Percentiles rank a stretch among this genome's conserved stretches.
phyloP scores from a whole-genome alignment of 2,113 vertebrate genomes.

The Ctenodactylus gundi region DNA sequence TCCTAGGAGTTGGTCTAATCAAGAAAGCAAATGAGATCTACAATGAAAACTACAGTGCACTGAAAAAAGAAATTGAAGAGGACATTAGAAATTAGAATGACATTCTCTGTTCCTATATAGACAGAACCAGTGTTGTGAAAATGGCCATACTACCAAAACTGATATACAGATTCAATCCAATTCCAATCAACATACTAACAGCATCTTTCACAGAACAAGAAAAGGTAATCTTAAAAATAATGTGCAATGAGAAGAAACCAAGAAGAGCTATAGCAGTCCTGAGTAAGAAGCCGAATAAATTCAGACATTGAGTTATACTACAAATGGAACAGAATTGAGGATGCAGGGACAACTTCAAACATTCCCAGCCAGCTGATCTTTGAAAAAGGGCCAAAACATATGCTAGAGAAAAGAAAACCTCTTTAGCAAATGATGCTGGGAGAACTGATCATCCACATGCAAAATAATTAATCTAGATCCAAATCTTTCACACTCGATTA shows the following conservation, averaged over 20 bases:
- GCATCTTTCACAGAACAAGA: neutral
- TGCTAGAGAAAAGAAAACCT: neutral
- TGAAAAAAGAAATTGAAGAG: neutral
- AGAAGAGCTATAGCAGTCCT: neutral
- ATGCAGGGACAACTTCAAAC: neutral
- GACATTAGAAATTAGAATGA: neutral
- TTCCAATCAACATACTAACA: neutral
- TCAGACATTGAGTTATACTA: neutral
- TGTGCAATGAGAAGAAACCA: neutral
- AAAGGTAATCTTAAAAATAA: neutral
- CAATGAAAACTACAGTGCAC: neutral
- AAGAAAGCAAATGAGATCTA: neutral
- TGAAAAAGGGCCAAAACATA: neutral
- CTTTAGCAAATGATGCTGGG: neutral
- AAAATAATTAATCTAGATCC: neutral
- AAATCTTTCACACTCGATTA: neutral
- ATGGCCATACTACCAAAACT: neutral
- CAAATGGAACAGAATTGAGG: neutral
- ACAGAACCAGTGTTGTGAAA: neutral
- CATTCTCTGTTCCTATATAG: neutral
- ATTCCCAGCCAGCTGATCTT: neutral
- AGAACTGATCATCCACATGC: neutral
- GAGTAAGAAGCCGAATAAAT: neutral
- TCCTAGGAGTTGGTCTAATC: neutral
- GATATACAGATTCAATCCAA: neutral